phyloP scores from a whole-genome alignment of 2,888 invertebrate genomes.

The Ochropleura plecta region DNA sequence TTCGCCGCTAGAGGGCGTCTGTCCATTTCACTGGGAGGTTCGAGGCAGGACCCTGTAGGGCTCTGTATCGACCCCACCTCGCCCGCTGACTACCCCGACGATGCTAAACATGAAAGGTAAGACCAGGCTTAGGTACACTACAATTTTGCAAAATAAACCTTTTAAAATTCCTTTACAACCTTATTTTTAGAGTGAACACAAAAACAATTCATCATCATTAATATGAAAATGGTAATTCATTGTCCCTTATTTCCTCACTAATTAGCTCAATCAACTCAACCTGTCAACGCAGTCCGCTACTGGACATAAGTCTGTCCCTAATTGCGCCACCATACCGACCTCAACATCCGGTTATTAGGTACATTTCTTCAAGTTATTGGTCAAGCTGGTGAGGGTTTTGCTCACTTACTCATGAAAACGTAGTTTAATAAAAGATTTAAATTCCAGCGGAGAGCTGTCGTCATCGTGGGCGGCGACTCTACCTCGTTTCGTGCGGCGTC shows the following conservation, averaged over 20 bases:
- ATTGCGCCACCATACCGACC: conserved; percentile 4
- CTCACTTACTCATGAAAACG: neutral
- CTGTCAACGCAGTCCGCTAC: conserved; percentile 9
- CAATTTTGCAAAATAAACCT: neutral
- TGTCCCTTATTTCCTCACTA: neutral
- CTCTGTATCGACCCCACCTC: conserved; percentile 88
- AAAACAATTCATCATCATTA: neutral
- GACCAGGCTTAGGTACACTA: neutral
- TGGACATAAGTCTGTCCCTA: conserved; percentile 18
- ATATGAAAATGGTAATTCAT: neutral
- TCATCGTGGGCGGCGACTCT: conserved; percentile 98
- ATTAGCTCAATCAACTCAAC: conserved; percentile 16
- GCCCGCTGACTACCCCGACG: conserved; percentile 83
- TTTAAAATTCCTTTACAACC: neutral
- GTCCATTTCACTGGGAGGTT: conserved; percentile 96
- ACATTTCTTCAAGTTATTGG: conserved; percentile 1
- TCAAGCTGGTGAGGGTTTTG: neutral
- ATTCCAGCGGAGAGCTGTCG: conserved; percentile 94
- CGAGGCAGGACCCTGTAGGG: conserved; percentile 97
- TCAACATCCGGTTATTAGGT: conserved; percentile 15
- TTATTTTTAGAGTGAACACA: neutral
- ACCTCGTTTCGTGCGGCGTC: conserved; percentile 95
- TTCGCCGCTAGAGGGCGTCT: conserved; percentile 95
- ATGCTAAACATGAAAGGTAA: conserved; percentile 86
- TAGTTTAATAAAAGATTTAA: neutral